Evolutionary conservation across 2,797 vertebrate genomes (phyloP), one percentile per base, ranked within the genome.

Genomic region (Sebastes steindachneri): DNA sequence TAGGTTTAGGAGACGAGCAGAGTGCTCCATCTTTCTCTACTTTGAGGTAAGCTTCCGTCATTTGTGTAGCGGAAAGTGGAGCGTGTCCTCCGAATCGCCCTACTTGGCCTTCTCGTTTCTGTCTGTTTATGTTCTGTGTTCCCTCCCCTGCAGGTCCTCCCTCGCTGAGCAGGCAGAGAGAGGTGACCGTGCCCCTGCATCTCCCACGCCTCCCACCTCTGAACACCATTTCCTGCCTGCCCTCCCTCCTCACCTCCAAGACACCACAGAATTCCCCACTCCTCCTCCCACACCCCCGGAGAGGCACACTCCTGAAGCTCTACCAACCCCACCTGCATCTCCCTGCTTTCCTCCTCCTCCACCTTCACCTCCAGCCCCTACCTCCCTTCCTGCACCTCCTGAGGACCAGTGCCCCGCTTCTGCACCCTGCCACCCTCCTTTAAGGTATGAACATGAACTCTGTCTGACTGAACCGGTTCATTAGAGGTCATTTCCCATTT

Each of bases 361-460:
- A 45, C 70, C 87, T 70, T 73, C 79, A 25, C 59, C 79, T 21
- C 62, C 81, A 65, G 75, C 26, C 28, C 83, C 68, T 31, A 54
- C 74, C 29, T 79, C 80, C 73, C 73, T 83, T 67, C 59, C 86
- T 84, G 73, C 77, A 75, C 77, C 82, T 37, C 28, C 88, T 79
- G 86, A 90, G 55, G 72, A 79, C 62, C 79, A 68, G 55, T 25
- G 54, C 68, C 79, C 82, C 37, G 59, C 78, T 63, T 31, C 90
- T 85, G 75, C 84, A 73, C 65, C 83, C 77, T 37, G 6, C 29
- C 87, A 53, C 5, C 57, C 68, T 53, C 75, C 84, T 76, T 15
- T 83, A 91, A 96, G 96, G 96, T 96, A 96, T 53, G 88, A 76
- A 48, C 59, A 57, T 33, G 3, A 75, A 45, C 71, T 64, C 53